Percentiles rank a stretch among this genome's conserved stretches.
Conservation (phyloP, 2,113 vertebrate species). For the rabbit (Oryctolagus cuniculus) region DNA sequence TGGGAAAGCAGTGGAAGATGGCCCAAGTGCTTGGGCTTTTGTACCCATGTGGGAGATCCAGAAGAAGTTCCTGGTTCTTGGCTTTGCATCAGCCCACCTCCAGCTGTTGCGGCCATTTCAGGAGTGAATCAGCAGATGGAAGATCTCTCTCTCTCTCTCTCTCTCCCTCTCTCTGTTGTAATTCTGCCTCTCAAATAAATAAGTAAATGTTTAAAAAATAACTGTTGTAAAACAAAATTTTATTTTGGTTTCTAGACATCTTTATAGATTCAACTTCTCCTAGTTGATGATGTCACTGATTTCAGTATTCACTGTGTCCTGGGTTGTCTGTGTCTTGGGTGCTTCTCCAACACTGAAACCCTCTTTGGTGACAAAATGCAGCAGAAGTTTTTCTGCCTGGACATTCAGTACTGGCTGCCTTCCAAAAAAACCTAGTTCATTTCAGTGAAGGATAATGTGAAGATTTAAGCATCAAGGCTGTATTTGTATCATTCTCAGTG, state of each 20-base stretch:
- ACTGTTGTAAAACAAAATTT: neutral
- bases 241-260: neutral
- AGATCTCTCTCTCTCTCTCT: too few species aligned
- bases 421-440: neutral
- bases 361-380: neutral
- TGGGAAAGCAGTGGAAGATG: too few species aligned
- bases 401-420: neutral
- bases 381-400: neutral
- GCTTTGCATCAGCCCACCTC: too few species aligned
- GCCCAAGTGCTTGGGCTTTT: too few species aligned
- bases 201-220: too few species aligned
- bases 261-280: neutral
- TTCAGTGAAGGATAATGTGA: neutral
- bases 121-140: too few species aligned
- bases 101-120: too few species aligned
- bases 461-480: neutral
- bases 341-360: neutral
- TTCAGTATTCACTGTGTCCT: neutral
- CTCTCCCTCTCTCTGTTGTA: too few species aligned
- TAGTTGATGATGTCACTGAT: neutral
- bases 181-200: too few species aligned
- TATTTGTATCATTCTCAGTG: slow-evolving; percentile 31
- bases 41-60: too few species aligned
- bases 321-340: neutral
- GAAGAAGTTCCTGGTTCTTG: too few species aligned